Conservation (phyloP, 2,113 vertebrate species). For the Neomonachus schauinslandi region DNA sequence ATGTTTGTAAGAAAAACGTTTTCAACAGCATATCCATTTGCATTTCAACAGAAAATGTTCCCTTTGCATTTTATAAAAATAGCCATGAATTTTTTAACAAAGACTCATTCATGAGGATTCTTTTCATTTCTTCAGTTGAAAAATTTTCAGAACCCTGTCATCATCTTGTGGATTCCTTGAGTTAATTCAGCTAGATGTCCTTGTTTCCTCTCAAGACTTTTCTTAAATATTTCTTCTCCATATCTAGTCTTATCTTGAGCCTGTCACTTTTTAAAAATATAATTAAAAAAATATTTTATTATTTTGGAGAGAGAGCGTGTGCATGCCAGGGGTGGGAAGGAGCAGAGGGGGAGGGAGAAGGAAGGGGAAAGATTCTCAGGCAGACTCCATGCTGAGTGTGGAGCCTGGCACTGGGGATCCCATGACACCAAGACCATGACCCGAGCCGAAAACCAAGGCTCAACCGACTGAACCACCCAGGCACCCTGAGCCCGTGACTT, state of each 20-base stretch:
- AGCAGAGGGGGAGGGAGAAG: neutral
- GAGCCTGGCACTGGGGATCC: neutral
- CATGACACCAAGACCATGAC: neutral
- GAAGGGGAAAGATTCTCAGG: neutral
- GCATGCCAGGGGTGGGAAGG: neutral
- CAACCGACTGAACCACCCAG: neutral
- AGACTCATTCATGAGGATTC: neutral
- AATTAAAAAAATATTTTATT: neutral
- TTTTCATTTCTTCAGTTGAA: neutral
- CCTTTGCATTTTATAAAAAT: conserved; percentile 33
- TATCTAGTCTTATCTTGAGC: neutral
- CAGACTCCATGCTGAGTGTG: neutral
- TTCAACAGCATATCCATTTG: neutral
- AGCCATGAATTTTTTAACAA: neutral
- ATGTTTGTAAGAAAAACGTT: neutral
- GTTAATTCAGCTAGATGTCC: neutral
- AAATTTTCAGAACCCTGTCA: neutral
- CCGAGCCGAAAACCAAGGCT: neutral
- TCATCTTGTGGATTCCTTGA: neutral
- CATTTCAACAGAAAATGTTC: conserved; percentile 46
- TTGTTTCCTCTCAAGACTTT: neutral
- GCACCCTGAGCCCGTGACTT: neutral
- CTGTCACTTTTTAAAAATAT: neutral
- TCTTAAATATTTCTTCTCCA: neutral
- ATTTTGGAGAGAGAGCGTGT: neutral